Percentiles rank a stretch among this genome's conserved stretches.
Conservation (phyloP, 1,140 invertebrate species). For the Heliconius congener region DNA sequence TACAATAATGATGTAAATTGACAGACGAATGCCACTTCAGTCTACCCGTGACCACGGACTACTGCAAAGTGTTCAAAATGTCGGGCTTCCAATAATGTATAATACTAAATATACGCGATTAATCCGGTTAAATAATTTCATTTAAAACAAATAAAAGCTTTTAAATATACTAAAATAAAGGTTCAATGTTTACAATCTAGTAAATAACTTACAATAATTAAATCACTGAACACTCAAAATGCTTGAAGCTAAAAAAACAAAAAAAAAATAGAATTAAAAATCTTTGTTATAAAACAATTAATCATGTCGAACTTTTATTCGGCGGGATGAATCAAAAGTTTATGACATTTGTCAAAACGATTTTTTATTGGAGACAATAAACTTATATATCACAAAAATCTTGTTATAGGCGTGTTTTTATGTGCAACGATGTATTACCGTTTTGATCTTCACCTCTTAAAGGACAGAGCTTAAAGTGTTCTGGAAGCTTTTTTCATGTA, state of each 20-base stretch:
- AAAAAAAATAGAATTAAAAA: conserved; percentile 17
- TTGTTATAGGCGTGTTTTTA: conserved; percentile 26
- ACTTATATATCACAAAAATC: conserved; percentile 35
- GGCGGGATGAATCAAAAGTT: conserved; percentile 38
- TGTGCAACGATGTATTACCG: neutral
- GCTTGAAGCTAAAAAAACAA: conserved; percentile 13
- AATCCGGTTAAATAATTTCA: too few species aligned
- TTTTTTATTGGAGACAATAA: conserved; percentile 44
- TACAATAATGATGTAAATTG: too few species aligned
- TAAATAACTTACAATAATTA: conserved; percentile 10
- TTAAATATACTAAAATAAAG: too few species aligned
- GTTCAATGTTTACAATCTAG: neutral
- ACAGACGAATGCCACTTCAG: too few species aligned
- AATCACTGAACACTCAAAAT: neutral
- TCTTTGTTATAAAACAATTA: conserved; percentile 32
- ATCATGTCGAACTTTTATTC: conserved; percentile 35
- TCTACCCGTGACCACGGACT: too few species aligned
- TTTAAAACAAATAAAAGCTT: too few species aligned
- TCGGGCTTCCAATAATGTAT: too few species aligned
- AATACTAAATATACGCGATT: too few species aligned
- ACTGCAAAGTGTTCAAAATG: too few species aligned
- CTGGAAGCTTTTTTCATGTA: neutral
- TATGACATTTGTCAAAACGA: conserved; percentile 28
- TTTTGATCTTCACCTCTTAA: neutral
- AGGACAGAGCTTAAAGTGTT: neutral